A percentile compares a stretch with the other conserved stretches of the same genome.
Evolutionary conservation across 2,113 vertebrate species (phyloP).

Genomic region (Siphamia tubifer): DNA sequence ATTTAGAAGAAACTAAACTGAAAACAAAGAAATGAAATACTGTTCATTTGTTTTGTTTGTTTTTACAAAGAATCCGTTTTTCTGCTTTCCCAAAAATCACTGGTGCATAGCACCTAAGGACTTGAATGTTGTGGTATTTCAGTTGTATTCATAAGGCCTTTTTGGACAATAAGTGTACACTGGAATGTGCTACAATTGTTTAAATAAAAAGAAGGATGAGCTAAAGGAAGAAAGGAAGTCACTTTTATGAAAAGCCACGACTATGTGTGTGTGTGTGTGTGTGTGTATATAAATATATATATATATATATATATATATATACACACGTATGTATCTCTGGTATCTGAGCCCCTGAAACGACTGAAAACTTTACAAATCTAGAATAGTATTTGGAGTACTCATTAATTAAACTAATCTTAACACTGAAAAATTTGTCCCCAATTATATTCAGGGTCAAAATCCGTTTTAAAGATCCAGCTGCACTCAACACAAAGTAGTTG

Average conservation of each 20-base stretch:
- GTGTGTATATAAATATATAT: too few species aligned
- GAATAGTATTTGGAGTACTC: slow-evolving; percentile 11
- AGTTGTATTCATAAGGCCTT: slow-evolving; percentile 68
- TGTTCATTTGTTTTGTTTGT: too few species aligned
- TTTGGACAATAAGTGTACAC: slow-evolving; percentile 52
- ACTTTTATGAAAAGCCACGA: slow-evolving; percentile 9
- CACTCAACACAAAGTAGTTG: not conserved
- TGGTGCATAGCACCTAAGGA: slow-evolving; percentile 53
- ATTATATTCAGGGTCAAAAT: not conserved
- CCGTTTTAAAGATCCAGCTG: not conserved
- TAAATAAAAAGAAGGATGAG: not conserved
- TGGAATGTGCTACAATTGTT: slow-evolving; percentile 71
- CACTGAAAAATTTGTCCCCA: slow-evolving; percentile 27
- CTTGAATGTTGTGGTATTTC: slow-evolving; percentile 28
- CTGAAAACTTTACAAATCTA: slow-evolving; percentile 3
- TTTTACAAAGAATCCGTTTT: not conserved
- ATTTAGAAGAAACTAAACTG: slow-evolving; percentile 1
- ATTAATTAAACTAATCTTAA: slow-evolving; percentile 26
- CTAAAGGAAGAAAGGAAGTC: slow-evolving; percentile 15
- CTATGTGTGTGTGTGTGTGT: slow-evolving; percentile 7
- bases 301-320: too few species aligned
- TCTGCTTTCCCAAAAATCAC: slow-evolving; percentile 25
- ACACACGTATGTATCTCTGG: too few species aligned
- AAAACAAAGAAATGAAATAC: slow-evolving; percentile 39
- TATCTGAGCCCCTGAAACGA: slow-evolving; percentile 20